Conservation (phyloP, 2,888 invertebrate species). For the Pediacus dermestoides region DNA sequence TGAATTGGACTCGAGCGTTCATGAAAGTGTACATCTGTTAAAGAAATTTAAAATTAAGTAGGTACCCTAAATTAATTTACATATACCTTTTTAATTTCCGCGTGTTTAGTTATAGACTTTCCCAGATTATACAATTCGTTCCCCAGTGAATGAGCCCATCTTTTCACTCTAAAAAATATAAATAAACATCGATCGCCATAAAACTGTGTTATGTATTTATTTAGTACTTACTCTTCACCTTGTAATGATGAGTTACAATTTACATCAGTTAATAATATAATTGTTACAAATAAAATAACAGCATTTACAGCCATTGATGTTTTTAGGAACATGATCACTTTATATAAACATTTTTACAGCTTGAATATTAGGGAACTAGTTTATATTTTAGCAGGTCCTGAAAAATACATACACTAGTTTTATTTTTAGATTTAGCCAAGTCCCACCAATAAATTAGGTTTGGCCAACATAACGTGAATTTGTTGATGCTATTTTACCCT, state of each 20-base stretch:
- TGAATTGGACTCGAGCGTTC: constrained; percentile 74
- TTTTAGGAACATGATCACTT: too few relatives aligned
- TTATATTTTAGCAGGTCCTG: too few relatives aligned
- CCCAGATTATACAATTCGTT: constrained; percentile 77
- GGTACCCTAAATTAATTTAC: neutral
- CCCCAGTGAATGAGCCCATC: constrained; percentile 77
- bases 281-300: neutral
- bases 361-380: too few relatives aligned
- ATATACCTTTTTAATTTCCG: constrained; percentile 70
- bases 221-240: constrained; percentile 34
- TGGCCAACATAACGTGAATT: too few relatives aligned
- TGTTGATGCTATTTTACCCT: too few relatives aligned
- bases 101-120: constrained; percentile 70
- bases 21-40: constrained; percentile 72
- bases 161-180: constrained; percentile 62
- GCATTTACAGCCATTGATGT: too few relatives aligned
- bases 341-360: too few relatives aligned
- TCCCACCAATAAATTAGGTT: too few relatives aligned
- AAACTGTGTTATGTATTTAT: constrained; percentile 7
- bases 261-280: constrained; percentile 3
- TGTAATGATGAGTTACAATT: constrained; percentile 26
- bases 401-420: too few relatives aligned
- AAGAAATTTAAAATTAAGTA: constrained; percentile 5
- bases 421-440: too few relatives aligned
- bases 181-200: constrained; percentile 4